These are phyloP conservation scores for Corythaixoides concolor DNA, from an alignment of 2,113 vertebrate genomes.

Conservation along the genomic window DNA sequence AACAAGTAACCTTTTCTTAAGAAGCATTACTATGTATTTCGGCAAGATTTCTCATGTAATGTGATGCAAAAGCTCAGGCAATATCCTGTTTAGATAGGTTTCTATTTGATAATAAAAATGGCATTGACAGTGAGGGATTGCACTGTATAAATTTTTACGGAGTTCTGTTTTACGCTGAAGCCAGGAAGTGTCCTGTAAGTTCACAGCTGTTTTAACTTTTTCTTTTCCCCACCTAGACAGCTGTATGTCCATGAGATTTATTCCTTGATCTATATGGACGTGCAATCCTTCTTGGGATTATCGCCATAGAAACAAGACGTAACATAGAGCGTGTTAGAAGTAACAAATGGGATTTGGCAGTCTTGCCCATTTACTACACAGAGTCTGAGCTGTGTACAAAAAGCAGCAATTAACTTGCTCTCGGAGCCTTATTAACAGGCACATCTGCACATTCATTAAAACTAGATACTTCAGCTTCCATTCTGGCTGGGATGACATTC, in stretches of 20 bases:
- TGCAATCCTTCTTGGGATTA: slow-evolving; percentile 44
- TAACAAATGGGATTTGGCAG: slow-evolving; percentile 51
- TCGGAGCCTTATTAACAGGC: slow-evolving; percentile 10
- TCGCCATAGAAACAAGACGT: slow-evolving; percentile 54
- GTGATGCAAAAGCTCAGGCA: slow-evolving; percentile 2
- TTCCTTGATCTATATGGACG: slow-evolving; percentile 21
- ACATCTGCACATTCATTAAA: slow-evolving; percentile 40
- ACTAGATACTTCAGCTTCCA: not conserved
- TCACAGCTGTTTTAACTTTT: slow-evolving; percentile 19
- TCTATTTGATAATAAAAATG: slow-evolving; percentile 19
- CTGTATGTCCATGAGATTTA: slow-evolving; percentile 29
- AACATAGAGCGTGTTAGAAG: not conserved
- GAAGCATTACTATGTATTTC: not conserved
- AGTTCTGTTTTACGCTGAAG: not conserved
- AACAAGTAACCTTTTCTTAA: not conserved
- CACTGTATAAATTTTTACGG: not conserved
- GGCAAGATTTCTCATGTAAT: not conserved
- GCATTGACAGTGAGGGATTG: not conserved
- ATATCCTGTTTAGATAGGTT: slow-evolving; percentile 1
- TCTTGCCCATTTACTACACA: slow-evolving; percentile 22
- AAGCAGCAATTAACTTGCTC: slow-evolving; percentile 39
- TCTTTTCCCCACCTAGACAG: slow-evolving; percentile 12
- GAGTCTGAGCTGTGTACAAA: slow-evolving; percentile 5
- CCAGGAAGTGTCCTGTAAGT: not conserved
- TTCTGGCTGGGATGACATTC: not conserved